Conservation (phyloP, 2,888 invertebrate species). For the Trichopoda pennipes region DNA sequence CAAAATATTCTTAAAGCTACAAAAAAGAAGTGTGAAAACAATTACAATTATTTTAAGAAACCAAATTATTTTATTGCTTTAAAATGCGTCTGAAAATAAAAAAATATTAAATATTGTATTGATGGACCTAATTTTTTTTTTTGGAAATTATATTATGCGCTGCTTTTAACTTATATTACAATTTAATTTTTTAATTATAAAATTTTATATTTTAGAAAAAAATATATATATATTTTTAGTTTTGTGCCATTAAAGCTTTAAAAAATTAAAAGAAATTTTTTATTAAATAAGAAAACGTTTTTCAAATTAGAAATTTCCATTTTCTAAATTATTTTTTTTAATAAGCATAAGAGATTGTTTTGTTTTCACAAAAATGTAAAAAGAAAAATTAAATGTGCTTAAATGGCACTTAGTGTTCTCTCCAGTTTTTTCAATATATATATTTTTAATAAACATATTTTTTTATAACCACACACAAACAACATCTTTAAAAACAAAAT, state of each 20-base stretch:
- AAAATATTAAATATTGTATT: slow-evolving; percentile 27
- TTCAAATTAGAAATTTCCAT: slow-evolving; percentile 45
- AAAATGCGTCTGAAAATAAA: slow-evolving; percentile 45
- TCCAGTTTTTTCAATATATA: slow-evolving; percentile 25
- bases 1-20: slow-evolving; percentile 26
- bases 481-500: slow-evolving; percentile 17
- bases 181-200: slow-evolving; percentile 51
- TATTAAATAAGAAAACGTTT: slow-evolving; percentile 17
- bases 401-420: slow-evolving; percentile 48
- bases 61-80: slow-evolving; percentile 38
- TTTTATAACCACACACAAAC: slow-evolving; percentile 24
- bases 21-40: slow-evolving; percentile 60
- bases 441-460: slow-evolving; percentile 35
- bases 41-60: slow-evolving; percentile 60
- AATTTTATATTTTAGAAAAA: slow-evolving; percentile 56
- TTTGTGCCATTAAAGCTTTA: slow-evolving; percentile 68
- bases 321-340: background rate
- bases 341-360: slow-evolving; percentile 40
- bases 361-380: slow-evolving; percentile 50
- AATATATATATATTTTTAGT: slow-evolving; percentile 55
- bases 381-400: slow-evolving; percentile 27
- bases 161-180: slow-evolving; percentile 50
- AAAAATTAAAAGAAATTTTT: slow-evolving; percentile 47
- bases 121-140: slow-evolving; percentile 20
- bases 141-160: slow-evolving; percentile 39